Evolutionary conservation across 2,113 vertebrate species (phyloP).

Genomic region (Callipepla squamata): DNA sequence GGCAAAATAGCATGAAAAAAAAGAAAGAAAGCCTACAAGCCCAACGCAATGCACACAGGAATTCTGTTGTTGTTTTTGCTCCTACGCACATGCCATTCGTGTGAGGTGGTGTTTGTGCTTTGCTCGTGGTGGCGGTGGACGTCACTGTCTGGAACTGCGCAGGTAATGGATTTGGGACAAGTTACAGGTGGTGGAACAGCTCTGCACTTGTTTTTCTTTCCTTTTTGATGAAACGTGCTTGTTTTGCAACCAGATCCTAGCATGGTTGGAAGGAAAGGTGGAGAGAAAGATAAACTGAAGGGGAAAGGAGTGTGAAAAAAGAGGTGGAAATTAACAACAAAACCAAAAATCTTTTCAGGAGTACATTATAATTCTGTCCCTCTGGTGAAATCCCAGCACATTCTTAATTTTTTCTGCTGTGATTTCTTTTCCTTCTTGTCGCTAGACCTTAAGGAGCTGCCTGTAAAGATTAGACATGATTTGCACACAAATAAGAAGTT

Average conservation of each 20-base stretch:
- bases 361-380: neutral
- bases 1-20: neutral
- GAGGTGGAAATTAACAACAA: neutral
- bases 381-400: neutral
- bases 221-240: neutral
- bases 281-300: neutral
- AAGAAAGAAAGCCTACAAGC: neutral
- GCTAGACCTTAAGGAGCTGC: neutral
- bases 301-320: neutral
- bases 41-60: slow-evolving; percentile 47
- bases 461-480: neutral
- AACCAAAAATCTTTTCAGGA: neutral
- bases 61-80: slow-evolving; percentile 67
- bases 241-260: slow-evolving; percentile 21
- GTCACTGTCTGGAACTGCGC: slow-evolving; percentile 51
- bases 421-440: neutral
- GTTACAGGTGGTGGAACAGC: slow-evolving; percentile 61
- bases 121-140: slow-evolving; percentile 26
- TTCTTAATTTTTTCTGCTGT: neutral
- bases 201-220: slow-evolving; percentile 28
- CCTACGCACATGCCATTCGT: slow-evolving; percentile 64
- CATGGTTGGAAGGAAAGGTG: neutral
- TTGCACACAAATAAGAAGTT: neutral
- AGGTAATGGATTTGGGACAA: slow-evolving; percentile 52
- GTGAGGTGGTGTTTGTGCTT: slow-evolving; percentile 63